Evolutionary conservation across 2,888 invertebrate species (phyloP).

Genomic region (Drosophila imparisetae): DNA sequence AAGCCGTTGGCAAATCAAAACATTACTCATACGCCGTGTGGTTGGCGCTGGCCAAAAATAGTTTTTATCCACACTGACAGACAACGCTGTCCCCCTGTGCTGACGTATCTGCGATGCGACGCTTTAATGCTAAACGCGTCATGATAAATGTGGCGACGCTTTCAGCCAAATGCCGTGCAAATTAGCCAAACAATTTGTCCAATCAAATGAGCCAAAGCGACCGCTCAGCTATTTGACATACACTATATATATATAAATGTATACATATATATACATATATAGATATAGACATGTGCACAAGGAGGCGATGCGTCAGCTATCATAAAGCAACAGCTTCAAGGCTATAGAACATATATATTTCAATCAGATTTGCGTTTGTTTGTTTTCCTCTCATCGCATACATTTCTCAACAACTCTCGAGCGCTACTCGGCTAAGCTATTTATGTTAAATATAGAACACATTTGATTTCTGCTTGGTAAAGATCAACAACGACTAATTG

Average conservation of each 20-base stretch:
- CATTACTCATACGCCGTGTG: conserved; percentile 78
- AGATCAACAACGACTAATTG: background rate
- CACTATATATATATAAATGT: conserved; percentile 2
- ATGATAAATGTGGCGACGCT: conserved; percentile 69
- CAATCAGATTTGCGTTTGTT: conserved; percentile 5
- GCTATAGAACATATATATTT: conserved; percentile 26
- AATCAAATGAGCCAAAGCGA: conserved; percentile 48
- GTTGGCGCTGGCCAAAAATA: conserved; percentile 57
- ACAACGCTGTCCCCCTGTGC: background rate
- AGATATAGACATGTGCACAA: background rate
- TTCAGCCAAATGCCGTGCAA: conserved; percentile 66
- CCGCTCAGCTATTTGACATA: conserved; percentile 14
- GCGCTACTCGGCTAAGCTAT: conserved; percentile 14
- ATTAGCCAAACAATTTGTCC: conserved; percentile 74
- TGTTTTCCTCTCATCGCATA: conserved; percentile 1
- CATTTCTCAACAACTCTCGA: conserved; percentile 1
- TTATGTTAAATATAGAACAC: conserved; percentile 13
- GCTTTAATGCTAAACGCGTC: conserved; percentile 46
- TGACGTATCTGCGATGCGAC: conserved; percentile 27
- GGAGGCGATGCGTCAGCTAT: conserved; percentile 42
- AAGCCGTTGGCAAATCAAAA: conserved; percentile 74
- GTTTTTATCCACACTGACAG: conserved; percentile 22
- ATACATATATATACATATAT: background rate
- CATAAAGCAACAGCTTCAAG: conserved; percentile 46
- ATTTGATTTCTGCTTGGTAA: conserved; percentile 20